Conservation (phyloP, 2,113 vertebrate species). For the Apteryx owenii region DNA sequence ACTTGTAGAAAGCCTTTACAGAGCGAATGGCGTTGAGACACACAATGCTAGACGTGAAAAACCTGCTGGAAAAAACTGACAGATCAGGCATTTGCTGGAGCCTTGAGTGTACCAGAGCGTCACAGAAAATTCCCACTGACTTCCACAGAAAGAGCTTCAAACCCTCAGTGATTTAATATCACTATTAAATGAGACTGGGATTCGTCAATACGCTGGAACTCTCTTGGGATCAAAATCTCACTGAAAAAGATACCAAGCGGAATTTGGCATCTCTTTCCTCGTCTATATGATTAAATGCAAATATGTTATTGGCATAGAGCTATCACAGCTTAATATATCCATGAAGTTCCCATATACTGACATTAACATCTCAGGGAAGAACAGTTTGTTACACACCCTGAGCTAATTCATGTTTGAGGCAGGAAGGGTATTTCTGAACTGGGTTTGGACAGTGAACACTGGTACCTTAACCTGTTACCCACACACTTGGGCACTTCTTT, state of each 20-base stretch:
- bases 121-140: conserved; percentile 14
- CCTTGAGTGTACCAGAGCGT: not conserved
- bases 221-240: conserved; percentile 35
- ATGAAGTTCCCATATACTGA: conserved; percentile 34
- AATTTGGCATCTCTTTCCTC: conserved; percentile 36
- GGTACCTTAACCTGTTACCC: not conserved
- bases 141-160: not conserved
- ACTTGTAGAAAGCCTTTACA: not conserved
- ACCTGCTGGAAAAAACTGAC: not conserved
- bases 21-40: not conserved
- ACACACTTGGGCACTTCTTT: not conserved
- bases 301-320: conserved; percentile 46
- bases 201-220: conserved; percentile 34
- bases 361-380: conserved; percentile 61
- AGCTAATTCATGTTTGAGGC: conserved; percentile 20
- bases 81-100: conserved; percentile 24
- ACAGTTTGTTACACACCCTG: conserved; percentile 47
- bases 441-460: not conserved
- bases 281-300: conserved; percentile 55
- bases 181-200: not conserved
- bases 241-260: conserved; percentile 40
- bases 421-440: conserved; percentile 14
- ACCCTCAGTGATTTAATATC: not conserved
- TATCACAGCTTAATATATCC: conserved; percentile 55
- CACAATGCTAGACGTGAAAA: accelerated